Evolutionary conservation across 2,888 invertebrate species (phyloP).

Genomic region (Sesia bembeciformis): DNA sequence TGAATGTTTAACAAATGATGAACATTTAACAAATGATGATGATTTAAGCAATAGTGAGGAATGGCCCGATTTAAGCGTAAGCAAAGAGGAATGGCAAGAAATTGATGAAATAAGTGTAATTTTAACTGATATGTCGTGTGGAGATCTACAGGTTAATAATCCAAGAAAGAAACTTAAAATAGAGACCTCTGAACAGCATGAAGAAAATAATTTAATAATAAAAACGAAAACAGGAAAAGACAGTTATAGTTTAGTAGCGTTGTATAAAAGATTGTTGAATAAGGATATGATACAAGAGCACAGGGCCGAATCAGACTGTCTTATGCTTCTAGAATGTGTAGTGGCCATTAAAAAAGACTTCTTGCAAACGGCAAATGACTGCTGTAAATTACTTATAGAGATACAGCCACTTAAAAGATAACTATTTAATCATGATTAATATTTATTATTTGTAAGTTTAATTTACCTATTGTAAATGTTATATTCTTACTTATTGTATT

Average conservation of each 20-base stretch:
- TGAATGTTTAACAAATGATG: slow-evolving; percentile 7
- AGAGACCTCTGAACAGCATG: slow-evolving; percentile 1
- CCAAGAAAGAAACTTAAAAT: slow-evolving; percentile 4
- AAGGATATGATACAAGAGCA: slow-evolving; percentile 66
- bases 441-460: background rate
- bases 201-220: slow-evolving; percentile 2
- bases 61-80: slow-evolving; percentile 43
- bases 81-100: slow-evolving; percentile 36
- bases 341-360: slow-evolving; percentile 72
- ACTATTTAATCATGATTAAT: background rate
- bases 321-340: slow-evolving; percentile 77
- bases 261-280: slow-evolving; percentile 72
- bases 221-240: slow-evolving; percentile 9
- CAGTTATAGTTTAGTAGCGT: slow-evolving; percentile 62
- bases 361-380: slow-evolving; percentile 62
- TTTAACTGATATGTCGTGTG: slow-evolving; percentile 24
- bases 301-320: slow-evolving; percentile 80
- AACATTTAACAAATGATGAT: slow-evolving; percentile 36
- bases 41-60: slow-evolving; percentile 13
- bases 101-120: slow-evolving; percentile 35
- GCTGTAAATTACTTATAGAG: slow-evolving; percentile 28
- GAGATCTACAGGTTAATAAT: slow-evolving; percentile 7
- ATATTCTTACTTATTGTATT: no score
- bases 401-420: slow-evolving; percentile 22
- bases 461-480: background rate